phyloP scores from a whole-genome alignment of 2,888 invertebrate genomes.

The Perizoma affinitatum region DNA sequence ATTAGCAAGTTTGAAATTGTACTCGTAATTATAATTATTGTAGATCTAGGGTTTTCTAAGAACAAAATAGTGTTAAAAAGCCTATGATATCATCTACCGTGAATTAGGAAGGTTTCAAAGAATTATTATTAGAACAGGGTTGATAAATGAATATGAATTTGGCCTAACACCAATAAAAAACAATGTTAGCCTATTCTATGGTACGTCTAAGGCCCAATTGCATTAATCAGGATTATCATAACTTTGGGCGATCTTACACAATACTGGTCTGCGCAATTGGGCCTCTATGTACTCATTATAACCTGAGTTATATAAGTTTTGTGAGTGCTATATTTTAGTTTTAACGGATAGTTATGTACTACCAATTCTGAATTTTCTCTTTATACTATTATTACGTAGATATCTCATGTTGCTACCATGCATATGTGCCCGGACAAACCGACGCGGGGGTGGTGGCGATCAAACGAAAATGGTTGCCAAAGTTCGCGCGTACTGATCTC shows the following conservation, averaged over 20 bases:
- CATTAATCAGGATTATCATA: too few species aligned
- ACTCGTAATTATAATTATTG: constrained; percentile 4
- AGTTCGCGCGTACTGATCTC: too few species aligned
- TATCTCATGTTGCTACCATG: not conserved
- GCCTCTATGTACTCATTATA: not conserved
- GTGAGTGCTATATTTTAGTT: constrained; percentile 28
- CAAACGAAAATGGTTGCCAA: too few species aligned
- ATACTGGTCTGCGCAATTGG: too few species aligned
- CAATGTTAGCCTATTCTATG: too few species aligned
- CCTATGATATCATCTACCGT: too few species aligned
- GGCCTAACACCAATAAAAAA: not conserved
- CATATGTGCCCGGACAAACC: too few species aligned
- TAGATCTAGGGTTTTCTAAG: not conserved
- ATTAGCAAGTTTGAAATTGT: constrained; percentile 14
- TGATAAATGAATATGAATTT: too few species aligned
- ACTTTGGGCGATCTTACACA: too few species aligned
- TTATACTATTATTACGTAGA: not conserved
- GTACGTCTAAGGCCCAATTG: too few species aligned
- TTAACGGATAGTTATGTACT: constrained; percentile 12
- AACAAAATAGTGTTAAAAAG: constrained; percentile 11
- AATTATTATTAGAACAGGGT: too few species aligned
- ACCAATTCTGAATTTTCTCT: constrained; percentile 14
- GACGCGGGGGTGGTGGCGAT: too few species aligned
- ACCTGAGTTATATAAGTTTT: constrained; percentile 5
- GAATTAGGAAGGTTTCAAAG: not conserved